These are phyloP conservation scores for Phymastichus coffea DNA, from an alignment of 1,140 invertebrate genomes.

Conservation along the genomic window DNA sequence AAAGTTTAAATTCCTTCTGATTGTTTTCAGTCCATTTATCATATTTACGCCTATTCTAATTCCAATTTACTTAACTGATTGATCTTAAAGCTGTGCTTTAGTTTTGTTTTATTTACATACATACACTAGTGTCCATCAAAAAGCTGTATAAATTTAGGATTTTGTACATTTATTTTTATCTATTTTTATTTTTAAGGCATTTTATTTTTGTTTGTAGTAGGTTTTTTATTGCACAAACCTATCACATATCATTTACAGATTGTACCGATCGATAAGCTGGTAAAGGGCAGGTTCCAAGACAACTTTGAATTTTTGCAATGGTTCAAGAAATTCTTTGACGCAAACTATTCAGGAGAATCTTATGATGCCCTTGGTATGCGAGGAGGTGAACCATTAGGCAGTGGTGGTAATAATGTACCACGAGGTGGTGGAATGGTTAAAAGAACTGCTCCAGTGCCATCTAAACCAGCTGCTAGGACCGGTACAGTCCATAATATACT, in stretches of 20 bases:
- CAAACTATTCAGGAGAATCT: conserved; percentile 88
- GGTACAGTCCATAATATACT: conserved; percentile 46
- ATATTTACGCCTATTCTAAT: no score
- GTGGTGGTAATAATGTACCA: conserved; percentile 61
- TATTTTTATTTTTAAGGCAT: conserved; percentile 28
- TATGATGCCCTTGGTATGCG: conserved; percentile 88
- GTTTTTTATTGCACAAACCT: conserved; percentile 41
- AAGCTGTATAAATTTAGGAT: no score
- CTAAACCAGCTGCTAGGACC: conserved; percentile 49
- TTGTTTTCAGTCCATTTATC: no score
- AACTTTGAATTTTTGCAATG: conserved; percentile 99
- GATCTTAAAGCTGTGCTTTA: no score
- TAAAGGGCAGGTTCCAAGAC: conserved; percentile 95
- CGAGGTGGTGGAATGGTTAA: conserved; percentile 55
- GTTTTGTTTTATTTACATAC: no score
- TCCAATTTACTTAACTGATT: no score
- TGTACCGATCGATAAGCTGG: conserved; percentile 84
- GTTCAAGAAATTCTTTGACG: conserved; percentile 99
- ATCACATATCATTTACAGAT: conserved; percentile 67
- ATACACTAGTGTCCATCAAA: no score
- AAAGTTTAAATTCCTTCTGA: no score
- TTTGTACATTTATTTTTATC: not conserved
- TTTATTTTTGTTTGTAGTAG: conserved; percentile 55
- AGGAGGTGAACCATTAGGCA: conserved; percentile 79
- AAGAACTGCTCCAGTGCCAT: conserved; percentile 42